Percentiles rank a stretch among this genome's conserved stretches.
phyloP scores from a whole-genome alignment of 53 echinoderm and acorn worm genomes.

The Stichopus horrens region DNA sequence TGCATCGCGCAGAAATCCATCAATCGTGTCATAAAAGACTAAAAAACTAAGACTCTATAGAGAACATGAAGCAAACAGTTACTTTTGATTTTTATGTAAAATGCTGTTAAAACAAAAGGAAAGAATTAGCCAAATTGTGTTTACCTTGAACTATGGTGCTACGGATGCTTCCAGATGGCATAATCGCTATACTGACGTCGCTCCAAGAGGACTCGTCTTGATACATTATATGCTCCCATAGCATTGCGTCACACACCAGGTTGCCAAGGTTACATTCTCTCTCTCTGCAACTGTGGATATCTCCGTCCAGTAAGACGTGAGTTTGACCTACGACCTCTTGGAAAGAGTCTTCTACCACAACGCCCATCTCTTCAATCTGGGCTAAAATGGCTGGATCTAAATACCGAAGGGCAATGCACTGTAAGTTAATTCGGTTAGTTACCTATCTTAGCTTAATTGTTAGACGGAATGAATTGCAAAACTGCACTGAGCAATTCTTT shows the following conservation, averaged over 20 bases:
- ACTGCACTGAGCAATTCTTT: no score
- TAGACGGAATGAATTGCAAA: no score
- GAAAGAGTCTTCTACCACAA: slow-evolving; percentile 64
- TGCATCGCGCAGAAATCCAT: no score
- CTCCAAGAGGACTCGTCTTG: slow-evolving; percentile 81
- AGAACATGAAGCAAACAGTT: no score
- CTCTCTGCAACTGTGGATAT: slow-evolving; percentile 58
- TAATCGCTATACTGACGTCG: slow-evolving; percentile 77
- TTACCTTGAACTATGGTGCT: slow-evolving; percentile 67
- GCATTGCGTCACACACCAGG: slow-evolving; percentile 68
- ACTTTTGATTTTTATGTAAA: no score
- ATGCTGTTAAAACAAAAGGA: no score
- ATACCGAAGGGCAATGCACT: background rate
- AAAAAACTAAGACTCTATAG: no score
- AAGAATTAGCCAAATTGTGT: no score
- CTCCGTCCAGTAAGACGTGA: slow-evolving; percentile 74
- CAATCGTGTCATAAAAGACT: no score
- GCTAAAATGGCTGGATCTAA: slow-evolving; percentile 58
- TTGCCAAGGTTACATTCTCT: slow-evolving; percentile 93
- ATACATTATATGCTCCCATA: slow-evolving; percentile 70
- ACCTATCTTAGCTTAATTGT: background rate
- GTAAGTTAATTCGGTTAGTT: background rate
- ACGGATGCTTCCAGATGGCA: slow-evolving; percentile 80
- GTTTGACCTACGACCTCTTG: slow-evolving; percentile 61
- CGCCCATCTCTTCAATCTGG: slow-evolving; percentile 67